Evolutionary conservation across 2,888 invertebrate species (phyloP).

Genomic region (Luffia ferchaultella): DNA sequence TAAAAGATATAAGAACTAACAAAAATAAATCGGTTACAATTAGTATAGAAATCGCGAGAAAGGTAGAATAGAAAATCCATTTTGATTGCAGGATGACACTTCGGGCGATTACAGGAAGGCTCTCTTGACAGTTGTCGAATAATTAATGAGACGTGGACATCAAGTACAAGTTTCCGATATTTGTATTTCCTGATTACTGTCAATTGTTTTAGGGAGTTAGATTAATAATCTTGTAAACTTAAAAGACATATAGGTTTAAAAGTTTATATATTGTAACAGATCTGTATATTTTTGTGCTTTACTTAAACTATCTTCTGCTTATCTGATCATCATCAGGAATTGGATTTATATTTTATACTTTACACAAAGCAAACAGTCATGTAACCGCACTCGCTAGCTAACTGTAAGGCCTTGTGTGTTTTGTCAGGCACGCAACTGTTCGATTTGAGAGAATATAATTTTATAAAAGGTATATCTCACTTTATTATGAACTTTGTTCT

Average conservation of each 20-base stretch:
- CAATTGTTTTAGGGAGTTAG: constrained; percentile 57
- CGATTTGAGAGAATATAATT: too few relatives aligned
- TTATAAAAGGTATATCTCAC: too few relatives aligned
- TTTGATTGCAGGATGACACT: constrained; percentile 85
- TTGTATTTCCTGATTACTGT: constrained; percentile 23
- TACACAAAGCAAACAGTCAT: too few relatives aligned
- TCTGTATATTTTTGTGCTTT: not conserved
- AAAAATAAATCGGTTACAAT: not conserved
- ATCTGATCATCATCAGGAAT: too few relatives aligned
- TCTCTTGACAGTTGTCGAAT: constrained; percentile 84
- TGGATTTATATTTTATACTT: too few relatives aligned
- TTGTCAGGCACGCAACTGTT: too few relatives aligned
- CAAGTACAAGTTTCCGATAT: constrained; percentile 3
- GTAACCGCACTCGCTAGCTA: not conserved
- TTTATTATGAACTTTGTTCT: too few relatives aligned
- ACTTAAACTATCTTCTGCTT: too few relatives aligned
- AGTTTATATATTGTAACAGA: constrained; percentile 5
- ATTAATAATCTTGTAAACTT: constrained; percentile 15
- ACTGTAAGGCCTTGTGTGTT: not conserved
- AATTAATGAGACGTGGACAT: constrained; percentile 24
- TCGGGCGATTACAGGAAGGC: constrained; percentile 94
- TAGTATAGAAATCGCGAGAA: constrained; percentile 18
- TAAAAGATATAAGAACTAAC: not conserved
- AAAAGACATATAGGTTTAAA: not conserved
- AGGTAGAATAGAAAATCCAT: constrained; percentile 24